Evolutionary conservation across 2,797 vertebrate genomes (phyloP), one percentile per base, ranked within the genome.

Genomic region (Gila robusta): DNA sequence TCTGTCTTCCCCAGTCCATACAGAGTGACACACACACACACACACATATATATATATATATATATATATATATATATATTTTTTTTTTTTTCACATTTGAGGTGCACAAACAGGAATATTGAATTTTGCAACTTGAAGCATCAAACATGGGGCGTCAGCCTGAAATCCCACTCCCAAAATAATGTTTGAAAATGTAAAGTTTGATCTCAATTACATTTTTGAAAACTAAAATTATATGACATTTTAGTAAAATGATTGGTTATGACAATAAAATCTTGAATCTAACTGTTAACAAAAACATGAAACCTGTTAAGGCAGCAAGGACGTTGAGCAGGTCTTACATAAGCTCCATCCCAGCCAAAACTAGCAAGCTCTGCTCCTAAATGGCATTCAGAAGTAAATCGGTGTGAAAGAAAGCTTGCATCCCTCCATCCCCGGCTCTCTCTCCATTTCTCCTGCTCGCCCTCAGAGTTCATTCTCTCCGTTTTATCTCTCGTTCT

Each of bases 351-450:
- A 76, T 39, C 59, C 26, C 64, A 71, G 79, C 23, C 52, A 79
- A 87, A 84, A 79, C 73, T 62, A n/a, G 5, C 69, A 19, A 47
- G 78, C n/a, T 14, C 39, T 84, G 70, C 72, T 78, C 49, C 70
- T 47, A 35, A 67, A n/a, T 28, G 70, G 16, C 83, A 81, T 81
- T 85, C 67, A 73, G 44, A 86, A 79, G 44, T 52, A 85, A 86
- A 88, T 78, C 70, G 73, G 54, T 84, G 41, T 82, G 37, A 87
- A 85, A 88, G 70, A 66, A 64, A 39, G 26, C 54, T 70, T 21
- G 14, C 32, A 44, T 73, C 56, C n/a, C 79, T 86, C 79, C 49
- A 66, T 80, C 41, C 66, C 67, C 44, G 11, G 23, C 73, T 72
- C 54, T 72, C 39, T 59, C 66, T 81, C 71, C 49, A 26, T 84